These are phyloP conservation scores for Trissolcus basalis DNA, from an alignment of 1,140 invertebrate genomes.

Conservation along the genomic window DNA sequence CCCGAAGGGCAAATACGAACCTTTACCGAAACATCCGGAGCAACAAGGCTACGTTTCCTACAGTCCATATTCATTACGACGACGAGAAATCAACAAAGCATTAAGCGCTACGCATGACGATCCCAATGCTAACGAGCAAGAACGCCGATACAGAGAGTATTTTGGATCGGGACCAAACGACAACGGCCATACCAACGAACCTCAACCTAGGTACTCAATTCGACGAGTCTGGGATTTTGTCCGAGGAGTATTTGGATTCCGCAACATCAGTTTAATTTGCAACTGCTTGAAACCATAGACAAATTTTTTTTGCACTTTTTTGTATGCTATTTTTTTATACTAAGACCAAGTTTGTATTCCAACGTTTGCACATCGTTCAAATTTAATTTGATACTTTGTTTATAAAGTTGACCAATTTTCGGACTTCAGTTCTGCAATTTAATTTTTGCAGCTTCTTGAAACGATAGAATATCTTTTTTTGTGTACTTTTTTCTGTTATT, in stretches of 20 bases:
- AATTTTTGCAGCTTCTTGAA: no score
- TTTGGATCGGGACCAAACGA: slow-evolving; percentile 60
- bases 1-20: slow-evolving; percentile 65
- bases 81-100: slow-evolving; percentile 67
- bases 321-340: no score
- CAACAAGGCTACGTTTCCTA: slow-evolving; percentile 69
- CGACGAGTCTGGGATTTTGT: slow-evolving; percentile 8
- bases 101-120: slow-evolving; percentile 63
- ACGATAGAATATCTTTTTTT: no score
- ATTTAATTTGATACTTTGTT: no score
- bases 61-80: slow-evolving; percentile 70
- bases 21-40: slow-evolving; percentile 63
- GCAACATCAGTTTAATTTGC: no score
- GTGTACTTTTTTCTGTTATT: no score
- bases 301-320: no score
- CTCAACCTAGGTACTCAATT: slow-evolving; percentile 51
- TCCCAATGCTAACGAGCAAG: slow-evolving; percentile 45
- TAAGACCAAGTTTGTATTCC: no score
- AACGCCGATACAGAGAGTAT: slow-evolving; percentile 61
- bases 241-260: slow-evolving; percentile 3
- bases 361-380: no score
- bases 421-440: no score
- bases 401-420: no score
- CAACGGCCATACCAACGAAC: slow-evolving; percentile 62
- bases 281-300: no score